Evolutionary conservation across 2,888 invertebrate species (phyloP).

Genomic region (Drosophila maculinotata): DNA sequence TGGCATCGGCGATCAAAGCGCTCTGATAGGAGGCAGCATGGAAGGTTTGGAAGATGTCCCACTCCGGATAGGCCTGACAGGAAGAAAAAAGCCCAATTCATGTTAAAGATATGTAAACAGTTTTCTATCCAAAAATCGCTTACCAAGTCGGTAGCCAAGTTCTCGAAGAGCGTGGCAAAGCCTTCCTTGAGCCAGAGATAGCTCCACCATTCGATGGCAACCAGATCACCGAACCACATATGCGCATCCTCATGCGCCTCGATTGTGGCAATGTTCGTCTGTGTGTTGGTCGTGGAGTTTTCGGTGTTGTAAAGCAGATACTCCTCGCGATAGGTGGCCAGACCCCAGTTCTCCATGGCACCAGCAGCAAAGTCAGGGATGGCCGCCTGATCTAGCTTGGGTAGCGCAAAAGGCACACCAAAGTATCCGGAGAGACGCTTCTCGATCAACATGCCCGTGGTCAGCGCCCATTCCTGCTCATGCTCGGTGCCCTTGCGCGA

Average conservation of each 20-base stretch:
- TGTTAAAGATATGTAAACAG: background rate
- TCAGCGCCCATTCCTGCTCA: constrained; percentile 89
- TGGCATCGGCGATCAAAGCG: constrained; percentile 90
- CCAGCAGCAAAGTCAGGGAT: constrained; percentile 93
- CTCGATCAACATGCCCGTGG: constrained; percentile 90
- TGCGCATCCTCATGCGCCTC: constrained; percentile 88
- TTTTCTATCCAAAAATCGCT: background rate
- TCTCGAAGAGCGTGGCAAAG: constrained; percentile 85
- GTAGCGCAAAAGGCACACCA: constrained; percentile 89
- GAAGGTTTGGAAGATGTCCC: constrained; percentile 92
- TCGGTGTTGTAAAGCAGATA: constrained; percentile 78
- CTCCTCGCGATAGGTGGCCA: constrained; percentile 88
- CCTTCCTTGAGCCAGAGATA: constrained; percentile 91
- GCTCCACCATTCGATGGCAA: constrained; percentile 90
- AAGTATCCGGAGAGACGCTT: constrained; percentile 90
- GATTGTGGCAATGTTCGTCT: constrained; percentile 86
- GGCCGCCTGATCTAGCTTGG: constrained; percentile 95
- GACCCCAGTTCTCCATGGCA: constrained; percentile 98
- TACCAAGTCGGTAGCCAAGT: constrained; percentile 77
- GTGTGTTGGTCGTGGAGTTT: constrained; percentile 75
- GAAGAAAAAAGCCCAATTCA: background rate
- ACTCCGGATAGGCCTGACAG: constrained; percentile 86
- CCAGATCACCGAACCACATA: constrained; percentile 93
- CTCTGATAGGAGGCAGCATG: constrained; percentile 90
- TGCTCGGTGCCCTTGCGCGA: constrained; percentile 78